phyloP scores from a whole-genome alignment of 2,888 invertebrate genomes.

The Plebejus anna region DNA sequence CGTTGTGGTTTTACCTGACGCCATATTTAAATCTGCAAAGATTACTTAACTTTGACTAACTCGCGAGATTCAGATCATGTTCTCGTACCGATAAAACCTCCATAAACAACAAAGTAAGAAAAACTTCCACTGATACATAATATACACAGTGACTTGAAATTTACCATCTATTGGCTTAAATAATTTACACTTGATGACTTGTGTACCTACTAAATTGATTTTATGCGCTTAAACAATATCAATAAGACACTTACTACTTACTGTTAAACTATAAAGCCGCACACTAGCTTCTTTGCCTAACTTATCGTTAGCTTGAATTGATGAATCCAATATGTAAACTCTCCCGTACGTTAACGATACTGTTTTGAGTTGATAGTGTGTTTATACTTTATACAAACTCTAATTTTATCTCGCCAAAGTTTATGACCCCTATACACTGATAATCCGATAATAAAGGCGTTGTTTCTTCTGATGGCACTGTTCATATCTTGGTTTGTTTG shows the following conservation, averaged over 20 bases:
- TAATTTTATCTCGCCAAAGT: conserved; percentile 48
- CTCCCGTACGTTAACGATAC: neutral
- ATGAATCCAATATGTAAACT: neutral
- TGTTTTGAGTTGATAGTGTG: conserved; percentile 31
- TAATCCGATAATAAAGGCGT: conserved; percentile 15
- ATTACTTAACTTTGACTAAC: neutral
- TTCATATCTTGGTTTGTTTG: conserved; percentile 5
- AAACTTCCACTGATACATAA: no score
- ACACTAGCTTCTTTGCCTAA: neutral
- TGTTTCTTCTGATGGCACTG: conserved; percentile 1
- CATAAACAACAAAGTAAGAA: neutral
- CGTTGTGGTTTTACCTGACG: conserved; percentile 51
- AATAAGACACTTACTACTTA: neutral
- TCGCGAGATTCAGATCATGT: neutral
- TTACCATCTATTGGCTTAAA: no score
- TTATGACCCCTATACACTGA: conserved; percentile 50
- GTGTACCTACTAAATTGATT: no score
- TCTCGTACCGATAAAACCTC: neutral
- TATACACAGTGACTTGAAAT: no score
- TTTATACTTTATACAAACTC: conserved; percentile 17
- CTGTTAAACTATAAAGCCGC: neutral
- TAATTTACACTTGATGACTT: no score
- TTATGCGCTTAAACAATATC: no score
- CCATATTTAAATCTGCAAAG: conserved; percentile 41
- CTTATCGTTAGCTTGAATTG: neutral